phyloP scores from a whole-genome alignment of 2,888 invertebrate species.

The Tachina fera region DNA sequence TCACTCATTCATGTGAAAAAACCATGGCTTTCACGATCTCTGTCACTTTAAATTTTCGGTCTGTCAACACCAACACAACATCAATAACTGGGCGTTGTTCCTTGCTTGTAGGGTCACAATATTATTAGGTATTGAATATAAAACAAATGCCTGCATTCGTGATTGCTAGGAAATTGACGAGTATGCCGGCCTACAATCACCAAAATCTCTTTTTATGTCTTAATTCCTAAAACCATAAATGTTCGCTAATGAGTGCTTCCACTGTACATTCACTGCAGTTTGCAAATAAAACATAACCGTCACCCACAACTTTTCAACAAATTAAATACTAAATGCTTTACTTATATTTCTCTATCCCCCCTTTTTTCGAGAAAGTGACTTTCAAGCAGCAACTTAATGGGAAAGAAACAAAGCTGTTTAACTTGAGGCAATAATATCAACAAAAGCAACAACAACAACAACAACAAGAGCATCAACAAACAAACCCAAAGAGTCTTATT shows the following conservation, averaged over 20 bases:
- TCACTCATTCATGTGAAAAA: too few relatives aligned
- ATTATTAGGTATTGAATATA: too few relatives aligned
- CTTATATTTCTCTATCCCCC: not conserved
- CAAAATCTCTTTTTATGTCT: too few relatives aligned
- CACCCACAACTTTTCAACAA: conserved; percentile 58
- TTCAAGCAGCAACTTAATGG: conserved; percentile 41
- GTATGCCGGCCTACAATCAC: too few relatives aligned
- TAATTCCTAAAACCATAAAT: too few relatives aligned
- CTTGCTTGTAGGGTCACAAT: too few relatives aligned
- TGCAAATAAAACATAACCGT: conserved; percentile 32
- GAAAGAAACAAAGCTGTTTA: conserved; percentile 46
- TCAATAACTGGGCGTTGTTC: too few relatives aligned
- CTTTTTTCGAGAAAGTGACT: conserved; percentile 20
- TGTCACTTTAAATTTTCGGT: too few relatives aligned
- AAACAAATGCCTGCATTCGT: too few relatives aligned
- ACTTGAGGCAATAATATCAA: conserved; percentile 17
- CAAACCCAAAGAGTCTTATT: not conserved
- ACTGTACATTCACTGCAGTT: conserved; percentile 20
- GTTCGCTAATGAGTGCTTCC: not conserved
- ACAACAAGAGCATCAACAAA: conserved; percentile 9
- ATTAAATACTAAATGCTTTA: conserved; percentile 23
- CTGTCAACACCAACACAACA: too few relatives aligned
- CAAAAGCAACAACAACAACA: not conserved
- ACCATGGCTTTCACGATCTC: too few relatives aligned
- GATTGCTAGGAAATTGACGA: too few relatives aligned